These are phyloP conservation scores for Serripes groenlandicus DNA, from an alignment of 2,888 invertebrate species.

Conservation along the genomic window DNA sequence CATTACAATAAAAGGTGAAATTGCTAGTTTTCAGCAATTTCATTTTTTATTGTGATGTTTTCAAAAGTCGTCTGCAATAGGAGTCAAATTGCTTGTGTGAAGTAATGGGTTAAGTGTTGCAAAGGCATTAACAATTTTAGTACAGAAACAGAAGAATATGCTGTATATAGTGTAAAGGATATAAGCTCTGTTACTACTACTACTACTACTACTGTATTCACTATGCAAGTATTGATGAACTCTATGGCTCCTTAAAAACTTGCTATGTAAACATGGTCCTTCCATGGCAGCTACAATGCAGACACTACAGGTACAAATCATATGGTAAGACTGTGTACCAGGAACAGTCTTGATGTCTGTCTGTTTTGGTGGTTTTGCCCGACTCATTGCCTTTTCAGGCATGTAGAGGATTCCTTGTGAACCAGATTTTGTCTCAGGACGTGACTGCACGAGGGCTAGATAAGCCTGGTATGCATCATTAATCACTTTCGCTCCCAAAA, in stretches of 20 bases:
- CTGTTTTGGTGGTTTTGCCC: neutral
- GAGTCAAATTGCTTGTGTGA: neutral
- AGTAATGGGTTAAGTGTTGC: no score
- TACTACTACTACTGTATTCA: no score
- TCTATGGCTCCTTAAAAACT: no score
- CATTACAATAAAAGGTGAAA: neutral
- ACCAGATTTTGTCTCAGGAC: no score
- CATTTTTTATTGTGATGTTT: neutral
- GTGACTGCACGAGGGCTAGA: conserved; percentile 14
- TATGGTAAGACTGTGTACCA: conserved; percentile 33
- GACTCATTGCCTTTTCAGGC: conserved; percentile 15
- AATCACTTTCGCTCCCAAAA: conserved; percentile 36
- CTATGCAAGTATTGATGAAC: no score
- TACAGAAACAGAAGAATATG: no score
- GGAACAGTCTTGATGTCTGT: neutral
- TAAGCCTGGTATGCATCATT: conserved; percentile 47
- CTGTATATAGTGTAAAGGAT: no score
- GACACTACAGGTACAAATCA: neutral
- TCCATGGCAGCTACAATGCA: no score
- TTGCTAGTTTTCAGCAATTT: neutral
- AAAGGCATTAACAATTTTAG: no score
- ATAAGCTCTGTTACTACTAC: no score
- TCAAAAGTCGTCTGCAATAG: neutral
- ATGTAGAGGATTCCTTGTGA: conserved; percentile 1
- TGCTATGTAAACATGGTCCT: no score